Evolutionary conservation across 30 jellyfish, hydroid and myxozoan genomes (phyloP), one percentile per base, ranked within the genome.

Genomic region (Turritopsis dohrnii): DNA sequence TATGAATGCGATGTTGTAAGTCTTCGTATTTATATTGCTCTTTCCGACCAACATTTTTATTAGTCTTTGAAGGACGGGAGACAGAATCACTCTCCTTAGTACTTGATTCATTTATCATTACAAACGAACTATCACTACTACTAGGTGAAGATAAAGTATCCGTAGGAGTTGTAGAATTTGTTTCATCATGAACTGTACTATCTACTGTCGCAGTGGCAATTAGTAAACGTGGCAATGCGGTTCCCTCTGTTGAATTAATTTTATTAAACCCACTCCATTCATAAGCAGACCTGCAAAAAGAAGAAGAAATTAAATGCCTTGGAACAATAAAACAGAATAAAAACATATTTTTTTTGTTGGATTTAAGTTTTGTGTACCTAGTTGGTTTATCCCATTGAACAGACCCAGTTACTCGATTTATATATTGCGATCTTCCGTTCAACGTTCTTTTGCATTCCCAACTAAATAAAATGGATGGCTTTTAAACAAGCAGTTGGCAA

Each of bases 361-460:
- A 41, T 41, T 41, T 13, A 41, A 41, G 60, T 41, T 13, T 3
- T 41, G 60, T 41, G 5, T 41, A 89, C 94, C 97, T 82, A 0
- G 97, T 90, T 22, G 97, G 97, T 29, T 94, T 76, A 29, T 86
- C 97, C 97, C 97, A 90, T 74, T 90, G 97, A 71, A 90, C 97
- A 27, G 95, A 83, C 52, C 97, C 79, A 26, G 97, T 90, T 71
- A 90, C 95, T 77, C 86, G 92, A 76, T 90, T 90, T 0, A 90
- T 90, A 86, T 85, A 90, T 83, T 90, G 97, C 13, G 86, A 66
- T 71, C 97, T 79, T 19, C 97, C 97, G 29, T 82, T 86, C 13
- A 95, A 95, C 1, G 97, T 90, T 41, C 89, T 75, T 19, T 95
- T 89, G 29, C 86, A 95, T 83, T 90, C 97, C 97, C 97, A 90